Evolutionary conservation across 2,888 invertebrate genomes (phyloP), one percentile per base, ranked within the genome.

Genomic region (Leucophora obtusa): DNA sequence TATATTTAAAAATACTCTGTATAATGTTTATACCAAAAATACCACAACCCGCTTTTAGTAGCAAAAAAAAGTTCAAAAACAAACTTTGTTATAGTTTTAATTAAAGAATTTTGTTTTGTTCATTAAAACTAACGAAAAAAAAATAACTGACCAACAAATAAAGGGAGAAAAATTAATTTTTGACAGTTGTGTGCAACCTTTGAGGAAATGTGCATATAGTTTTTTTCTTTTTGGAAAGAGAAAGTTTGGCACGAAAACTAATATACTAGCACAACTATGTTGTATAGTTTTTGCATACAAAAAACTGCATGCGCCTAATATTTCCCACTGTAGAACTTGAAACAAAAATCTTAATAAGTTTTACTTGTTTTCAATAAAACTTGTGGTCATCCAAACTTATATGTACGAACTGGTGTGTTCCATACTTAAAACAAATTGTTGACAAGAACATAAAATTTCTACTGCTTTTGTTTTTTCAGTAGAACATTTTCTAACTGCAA

Each of bases 71-170:
- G 17, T 24, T 59, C 53, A 80, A 70, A 72, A 59, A 76, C 3
- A 73, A 76, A 77, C 77, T 81, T 65, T 73, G 60, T 70, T 73
- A 73, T 59, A 81, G 69, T 81, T 81, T 81, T 77, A 81, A 77
- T 81, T 77, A 81, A 73, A 73, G 77, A 81, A 73, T 73, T 81
- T 51, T 73, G 70, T 70, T 76, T 65, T 65, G 59, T 73, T 77
- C 35, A 58, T 71, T 66, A 62, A 43, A 70, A 60, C 47, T 43
- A 69, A 56, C 11, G 10, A 14, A 11, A 9, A 14, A 11, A 9
- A 47, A 62, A 5, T 21, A 76, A 65, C 53, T 81, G 76, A 59
- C 72, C 76, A 81, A 38, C 21, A 69, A 69, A 54, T 53, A 8
- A 21, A 4, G 21, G 7, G 21, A 66, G 6, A 51, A 21, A 21